Evolutionary conservation across 2,888 invertebrate species (phyloP), one percentile per base, ranked within the genome.

Genomic region (Tenthredo mesomela): DNA sequence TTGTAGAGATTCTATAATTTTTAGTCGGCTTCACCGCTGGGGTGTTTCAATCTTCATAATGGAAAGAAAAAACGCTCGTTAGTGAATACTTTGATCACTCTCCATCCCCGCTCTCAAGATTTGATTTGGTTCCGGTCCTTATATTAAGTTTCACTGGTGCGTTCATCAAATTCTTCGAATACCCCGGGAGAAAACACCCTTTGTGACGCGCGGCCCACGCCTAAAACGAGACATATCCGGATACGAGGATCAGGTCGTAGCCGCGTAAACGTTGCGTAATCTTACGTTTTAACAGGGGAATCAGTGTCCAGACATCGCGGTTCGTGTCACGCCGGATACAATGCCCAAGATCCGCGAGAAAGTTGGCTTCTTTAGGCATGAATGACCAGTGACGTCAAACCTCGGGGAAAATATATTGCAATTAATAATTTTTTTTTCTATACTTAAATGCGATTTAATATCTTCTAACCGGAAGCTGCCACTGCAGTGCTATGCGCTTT

Each of bases 381-480:
- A 91, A 92, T 91, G 91, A 90, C 84, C 85, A 43, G 82, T 93
- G 93, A 93, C 93, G 93, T 93, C 93, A 93, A 92, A 89, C 89
- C 86, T 85, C 87, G 86, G 90, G 92, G 92, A 92, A 92, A 93
- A 92, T 93, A 70, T 37, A 70, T 82, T 29, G 47, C 67, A 67
- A 65, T 82, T 70, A 67, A 7, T 25, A 15, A 29, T 70, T 82
- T 47, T 70, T 82, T 47, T 82, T 82, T n/a, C n/a, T n/a, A 6
- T 29, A 21, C 43, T 25, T 37, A 43, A 33, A 10, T 33, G 80
- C 54, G 47, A 50, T 61, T 80, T 40, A n/a, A 80, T 61, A 80
- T 61, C n/a, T 40, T 58, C 21, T 6, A 61, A 80, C 80, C 80
- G 80, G 80, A 80, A 80, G 80, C 40, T 21, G 12, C 40, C 4